A percentile compares a stretch with the other conserved stretches of the same genome.
Evolutionary conservation across 2,888 invertebrate species (phyloP).

Genomic region (Archips crataeganus): DNA sequence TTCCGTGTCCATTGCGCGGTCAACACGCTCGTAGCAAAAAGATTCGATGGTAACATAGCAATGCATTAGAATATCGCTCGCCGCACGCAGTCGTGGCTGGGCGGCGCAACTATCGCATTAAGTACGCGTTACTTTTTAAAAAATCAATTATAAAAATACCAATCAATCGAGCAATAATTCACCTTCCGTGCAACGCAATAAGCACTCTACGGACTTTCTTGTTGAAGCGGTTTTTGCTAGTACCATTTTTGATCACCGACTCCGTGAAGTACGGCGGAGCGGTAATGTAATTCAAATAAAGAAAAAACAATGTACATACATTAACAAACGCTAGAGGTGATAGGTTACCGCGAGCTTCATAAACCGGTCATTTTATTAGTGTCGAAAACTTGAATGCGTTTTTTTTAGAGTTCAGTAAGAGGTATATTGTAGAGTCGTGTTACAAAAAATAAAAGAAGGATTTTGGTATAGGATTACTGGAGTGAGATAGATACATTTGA

Average conservation of each 20-base stretch:
- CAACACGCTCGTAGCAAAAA: background rate
- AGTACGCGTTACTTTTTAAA: background rate
- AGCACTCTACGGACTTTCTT: background rate
- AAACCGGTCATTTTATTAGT: constrained; percentile 31
- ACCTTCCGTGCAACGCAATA: background rate
- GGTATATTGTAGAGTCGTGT: background rate
- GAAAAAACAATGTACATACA: constrained; percentile 46
- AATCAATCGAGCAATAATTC: background rate
- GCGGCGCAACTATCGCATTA: constrained; percentile 19
- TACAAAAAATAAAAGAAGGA: background rate
- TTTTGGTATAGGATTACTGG: background rate
- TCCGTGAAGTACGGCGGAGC: background rate
- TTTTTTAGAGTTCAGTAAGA: constrained; percentile 9
- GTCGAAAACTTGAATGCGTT: constrained; percentile 13
- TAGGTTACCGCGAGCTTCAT: constrained; percentile 54
- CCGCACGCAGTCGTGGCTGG: background rate
- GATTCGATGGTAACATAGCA: background rate
- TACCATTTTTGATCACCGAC: constrained; percentile 15
- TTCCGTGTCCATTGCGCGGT: background rate
- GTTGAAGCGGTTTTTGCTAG: constrained; percentile 9
- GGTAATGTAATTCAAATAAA: constrained; percentile 28
- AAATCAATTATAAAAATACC: background rate
- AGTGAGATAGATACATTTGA: background rate
- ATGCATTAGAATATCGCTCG: background rate
- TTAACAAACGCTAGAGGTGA: constrained; percentile 50